phyloP scores from a whole-genome alignment of 2,888 invertebrate genomes.

The Patella pellucida region DNA sequence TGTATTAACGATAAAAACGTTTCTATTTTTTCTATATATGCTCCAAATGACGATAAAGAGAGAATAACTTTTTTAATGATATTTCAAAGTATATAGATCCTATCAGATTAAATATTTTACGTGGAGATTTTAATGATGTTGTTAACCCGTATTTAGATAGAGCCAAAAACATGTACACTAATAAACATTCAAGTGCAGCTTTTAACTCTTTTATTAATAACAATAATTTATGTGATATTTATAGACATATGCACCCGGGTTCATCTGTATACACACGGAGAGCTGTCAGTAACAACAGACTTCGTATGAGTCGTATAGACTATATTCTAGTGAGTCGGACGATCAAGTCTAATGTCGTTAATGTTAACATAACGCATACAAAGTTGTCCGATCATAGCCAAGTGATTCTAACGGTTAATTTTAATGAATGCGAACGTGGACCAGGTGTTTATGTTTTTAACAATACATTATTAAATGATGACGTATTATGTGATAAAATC shows the following conservation, averaged over 20 bases:
- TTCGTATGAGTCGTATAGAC: not conserved
- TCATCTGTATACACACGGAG: not conserved
- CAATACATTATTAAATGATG: not conserved
- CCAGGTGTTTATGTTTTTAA: slow-evolving; percentile 1
- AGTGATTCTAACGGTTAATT: not conserved
- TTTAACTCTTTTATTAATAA: not conserved
- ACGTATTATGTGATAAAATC: not conserved
- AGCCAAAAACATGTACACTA: not conserved
- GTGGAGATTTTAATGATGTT: not conserved
- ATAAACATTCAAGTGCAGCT: not conserved
- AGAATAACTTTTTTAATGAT: not conserved
- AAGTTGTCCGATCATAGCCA: not conserved
- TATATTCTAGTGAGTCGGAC: not conserved
- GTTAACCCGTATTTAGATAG: not conserved
- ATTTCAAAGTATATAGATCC: not conserved
- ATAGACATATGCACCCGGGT: not conserved
- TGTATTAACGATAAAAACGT: not conserved
- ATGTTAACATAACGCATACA: too few species aligned
- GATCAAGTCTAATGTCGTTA: not conserved
- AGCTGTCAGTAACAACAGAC: not conserved
- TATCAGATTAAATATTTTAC: not conserved
- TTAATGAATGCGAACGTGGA: not conserved
- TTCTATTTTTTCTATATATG: not conserved
- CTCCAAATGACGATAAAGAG: not conserved
- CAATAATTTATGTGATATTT: not conserved